Percentiles rank a stretch among this genome's conserved stretches.
Conservation (phyloP, 2,888 invertebrate genomes). For the Ormia ochracea region DNA sequence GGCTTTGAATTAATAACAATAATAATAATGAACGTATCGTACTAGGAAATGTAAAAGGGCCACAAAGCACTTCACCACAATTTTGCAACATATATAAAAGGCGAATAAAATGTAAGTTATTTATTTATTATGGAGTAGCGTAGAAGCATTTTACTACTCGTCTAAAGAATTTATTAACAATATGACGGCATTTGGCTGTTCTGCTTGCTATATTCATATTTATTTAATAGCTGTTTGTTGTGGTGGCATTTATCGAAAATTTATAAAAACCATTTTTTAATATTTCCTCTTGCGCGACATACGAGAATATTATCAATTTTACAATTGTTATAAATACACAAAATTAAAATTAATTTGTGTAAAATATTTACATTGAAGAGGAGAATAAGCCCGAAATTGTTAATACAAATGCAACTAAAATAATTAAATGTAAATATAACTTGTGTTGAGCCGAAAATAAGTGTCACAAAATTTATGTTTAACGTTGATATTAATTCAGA, state of each 20-base stretch:
- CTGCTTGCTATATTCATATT: too few species aligned
- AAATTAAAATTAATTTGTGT: slow-evolving; percentile 1
- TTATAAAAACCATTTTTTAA: too few species aligned
- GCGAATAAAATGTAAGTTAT: too few species aligned
- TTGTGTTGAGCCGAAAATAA: neutral
- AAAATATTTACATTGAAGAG: neutral
- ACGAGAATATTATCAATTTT: slow-evolving; percentile 20
- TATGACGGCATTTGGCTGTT: too few species aligned
- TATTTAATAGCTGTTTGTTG: slow-evolving; percentile 23
- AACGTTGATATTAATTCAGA: neutral
- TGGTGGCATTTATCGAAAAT: slow-evolving; percentile 28
- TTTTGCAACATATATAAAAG: too few species aligned
- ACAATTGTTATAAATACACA: neutral
- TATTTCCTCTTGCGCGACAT: too few species aligned
- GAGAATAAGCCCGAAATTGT: neutral
- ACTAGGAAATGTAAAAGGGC: too few species aligned
- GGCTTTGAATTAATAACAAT: neutral
- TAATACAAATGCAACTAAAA: neutral
- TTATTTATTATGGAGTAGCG: too few species aligned
- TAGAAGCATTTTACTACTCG: too few species aligned
- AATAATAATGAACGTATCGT: too few species aligned
- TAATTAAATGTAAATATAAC: neutral
- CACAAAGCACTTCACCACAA: too few species aligned
- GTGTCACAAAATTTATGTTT: neutral
- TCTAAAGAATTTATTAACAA: too few species aligned